These are phyloP conservation scores for Scolopax rusticola DNA, from an alignment of 2,797 vertebrate genomes.

Conservation along the genomic window DNA sequence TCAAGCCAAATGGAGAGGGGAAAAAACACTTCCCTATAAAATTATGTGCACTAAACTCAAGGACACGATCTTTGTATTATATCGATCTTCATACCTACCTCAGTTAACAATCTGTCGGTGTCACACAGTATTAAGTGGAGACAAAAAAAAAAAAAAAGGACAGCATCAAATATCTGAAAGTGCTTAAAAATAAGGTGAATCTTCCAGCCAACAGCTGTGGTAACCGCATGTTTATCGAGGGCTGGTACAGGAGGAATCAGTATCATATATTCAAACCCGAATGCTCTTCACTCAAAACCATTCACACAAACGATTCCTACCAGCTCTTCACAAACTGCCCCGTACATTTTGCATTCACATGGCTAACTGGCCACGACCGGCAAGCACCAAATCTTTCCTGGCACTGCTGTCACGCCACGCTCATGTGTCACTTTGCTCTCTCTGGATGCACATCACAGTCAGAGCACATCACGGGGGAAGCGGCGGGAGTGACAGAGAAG, in stretches of 20 bases:
- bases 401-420: neutral
- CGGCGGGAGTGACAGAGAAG: slow-evolving; percentile 10
- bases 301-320: neutral
- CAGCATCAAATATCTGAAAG: neutral
- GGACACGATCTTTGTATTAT: slow-evolving; percentile 43
- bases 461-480: neutral
- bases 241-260: neutral
- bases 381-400: slow-evolving; percentile 43
- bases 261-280: neutral
- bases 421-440: slow-evolving; percentile 36
- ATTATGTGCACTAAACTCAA: slow-evolving; percentile 54
- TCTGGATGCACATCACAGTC: slow-evolving; percentile 32
- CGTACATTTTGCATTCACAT: slow-evolving; percentile 23
- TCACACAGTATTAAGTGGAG: neutral
- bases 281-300: neutral
- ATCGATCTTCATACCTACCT: neutral
- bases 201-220: neutral
- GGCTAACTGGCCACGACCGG: slow-evolving; percentile 7
- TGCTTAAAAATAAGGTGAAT: neutral
- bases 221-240: neutral
- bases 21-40: slow-evolving; percentile 56
- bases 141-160: slow-evolving; percentile 5
- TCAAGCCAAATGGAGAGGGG: slow-evolving; percentile 72
- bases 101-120: slow-evolving; percentile 43
- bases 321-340: slow-evolving; percentile 45